Percentiles rank a stretch among this genome's conserved stretches.
Evolutionary conservation across 2,797 vertebrate genomes (phyloP).

Genomic region (Ptychobarbus kaznakovi): DNA sequence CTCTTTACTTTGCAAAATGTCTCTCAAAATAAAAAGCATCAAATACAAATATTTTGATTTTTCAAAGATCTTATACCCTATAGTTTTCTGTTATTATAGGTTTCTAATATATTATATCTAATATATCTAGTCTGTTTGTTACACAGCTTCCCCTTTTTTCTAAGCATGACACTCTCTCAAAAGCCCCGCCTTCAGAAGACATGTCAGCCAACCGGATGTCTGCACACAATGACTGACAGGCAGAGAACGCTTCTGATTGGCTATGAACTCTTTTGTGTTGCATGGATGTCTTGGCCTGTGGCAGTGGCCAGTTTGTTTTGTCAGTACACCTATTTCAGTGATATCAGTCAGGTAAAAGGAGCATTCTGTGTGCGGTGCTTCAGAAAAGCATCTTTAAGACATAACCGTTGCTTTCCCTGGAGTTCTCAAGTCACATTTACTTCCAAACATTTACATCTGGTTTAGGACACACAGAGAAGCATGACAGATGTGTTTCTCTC

Average conservation of each 20-base stretch:
- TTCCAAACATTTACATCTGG: neutral
- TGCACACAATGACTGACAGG: conserved; percentile 16
- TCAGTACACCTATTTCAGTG: neutral
- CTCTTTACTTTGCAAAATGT: neutral
- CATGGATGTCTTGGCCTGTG: neutral
- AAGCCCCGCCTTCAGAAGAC: neutral
- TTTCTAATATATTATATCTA: neutral
- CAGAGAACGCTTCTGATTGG: neutral
- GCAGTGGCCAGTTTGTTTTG: no score
- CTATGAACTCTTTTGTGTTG: neutral
- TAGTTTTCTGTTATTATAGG: neutral
- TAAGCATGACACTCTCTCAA: neutral
- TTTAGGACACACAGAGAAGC: neutral
- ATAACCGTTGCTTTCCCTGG: neutral
- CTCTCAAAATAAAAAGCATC: neutral
- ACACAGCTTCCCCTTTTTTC: neutral
- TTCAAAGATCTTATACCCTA: neutral
- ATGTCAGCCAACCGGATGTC: neutral
- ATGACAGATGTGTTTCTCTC: neutral
- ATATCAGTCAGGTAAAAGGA: neutral
- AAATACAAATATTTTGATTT: no score
- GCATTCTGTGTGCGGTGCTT: neutral
- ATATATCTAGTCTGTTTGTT: neutral
- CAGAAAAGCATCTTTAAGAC: neutral
- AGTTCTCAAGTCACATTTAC: neutral